Base-by-base conservation (phyloP, 2,888 invertebrate species). In the Charanyca ferruginea region DNA sequence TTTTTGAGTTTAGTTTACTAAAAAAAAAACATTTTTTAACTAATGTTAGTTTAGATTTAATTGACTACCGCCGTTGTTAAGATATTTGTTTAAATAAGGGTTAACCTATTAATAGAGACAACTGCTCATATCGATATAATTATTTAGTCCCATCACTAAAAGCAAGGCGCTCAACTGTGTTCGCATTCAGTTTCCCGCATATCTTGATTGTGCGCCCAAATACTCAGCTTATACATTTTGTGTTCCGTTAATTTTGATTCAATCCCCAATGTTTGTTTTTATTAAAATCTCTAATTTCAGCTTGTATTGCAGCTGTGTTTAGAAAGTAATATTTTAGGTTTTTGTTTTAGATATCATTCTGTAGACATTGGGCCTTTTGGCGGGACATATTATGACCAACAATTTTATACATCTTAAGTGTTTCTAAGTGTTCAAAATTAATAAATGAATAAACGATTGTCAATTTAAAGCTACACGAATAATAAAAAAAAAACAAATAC, bases 141-240 rank as follows among this genome's bases (percentile, higher is more conserved):
- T 53, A 13, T 9, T 20, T 18, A 3, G n/a, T 20, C 25, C 83
- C 86, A 77, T 52, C 88, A 81, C 86, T 88, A 87, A 77, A 85
- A 73, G 83, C 74, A 77, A 77, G 87, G 82, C 87, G 85, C 83
- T 88, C 81, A 82, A 87, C 90, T 87, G 84, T 86, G 83, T 85
- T 85, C 85, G 81, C 84, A 84, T 87, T 71, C 83, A 86, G 87
- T 84, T 85, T 83, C 86, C 85, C 85, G 89, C 88, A 90, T 90
- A 91, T 91, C 91, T 91, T 91, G 91, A 92, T 91, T 90, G 89
- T 89, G 77, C 87, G 87, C 89, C 86, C 89, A 88, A 89, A 91
- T 88, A 89, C 87, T 86, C 80, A 66, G 66, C 67, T 74, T 77
- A n/a, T n/a, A n/a, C 81, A 84, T 87, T 76, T 86, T 86, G 81